Conservation (phyloP, 1,140 invertebrate genomes). For the Euschistus heros region DNA sequence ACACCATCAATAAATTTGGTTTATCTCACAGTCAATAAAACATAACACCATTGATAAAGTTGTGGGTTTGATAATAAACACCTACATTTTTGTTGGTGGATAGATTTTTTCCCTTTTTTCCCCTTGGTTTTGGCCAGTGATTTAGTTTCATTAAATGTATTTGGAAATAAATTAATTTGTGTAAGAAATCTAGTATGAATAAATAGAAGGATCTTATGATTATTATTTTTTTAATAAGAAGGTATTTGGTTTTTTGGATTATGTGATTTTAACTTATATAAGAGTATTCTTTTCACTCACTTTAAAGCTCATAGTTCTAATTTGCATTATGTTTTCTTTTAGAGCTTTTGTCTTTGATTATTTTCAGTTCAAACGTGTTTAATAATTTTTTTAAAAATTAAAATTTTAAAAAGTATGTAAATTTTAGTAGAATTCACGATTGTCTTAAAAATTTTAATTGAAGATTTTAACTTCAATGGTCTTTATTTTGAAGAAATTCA, state of each 20-base stretch:
- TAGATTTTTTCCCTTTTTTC: neutral
- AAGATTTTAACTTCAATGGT: too few species aligned
- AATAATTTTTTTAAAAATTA: too few species aligned
- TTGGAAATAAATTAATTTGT: neutral
- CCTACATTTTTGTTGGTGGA: slow-evolving; percentile 1
- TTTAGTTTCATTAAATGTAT: neutral
- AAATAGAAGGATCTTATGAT: slow-evolving; percentile 22
- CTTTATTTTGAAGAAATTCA: too few species aligned
- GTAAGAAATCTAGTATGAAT: slow-evolving; percentile 25
- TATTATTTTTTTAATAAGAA: slow-evolving; percentile 13
- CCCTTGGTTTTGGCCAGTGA: neutral
- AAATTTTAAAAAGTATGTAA: too few species aligned
- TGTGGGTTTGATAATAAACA: slow-evolving; percentile 5
- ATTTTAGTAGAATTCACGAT: too few species aligned
- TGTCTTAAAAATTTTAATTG: too few species aligned
- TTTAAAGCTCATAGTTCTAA: too few species aligned
- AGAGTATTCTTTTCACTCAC: neutral
- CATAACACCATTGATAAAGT: neutral
- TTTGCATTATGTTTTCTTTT: too few species aligned
- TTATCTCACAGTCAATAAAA: neutral
- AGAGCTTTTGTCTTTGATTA: too few species aligned
- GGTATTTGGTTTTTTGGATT: neutral
- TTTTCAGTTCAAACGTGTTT: too few species aligned
- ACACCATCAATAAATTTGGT: neutral
- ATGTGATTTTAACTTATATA: slow-evolving; percentile 9